Evolutionary conservation across 2,113 vertebrate species (phyloP), one percentile per base, ranked within the genome.

Genomic region (Prietella phreatophila): DNA sequence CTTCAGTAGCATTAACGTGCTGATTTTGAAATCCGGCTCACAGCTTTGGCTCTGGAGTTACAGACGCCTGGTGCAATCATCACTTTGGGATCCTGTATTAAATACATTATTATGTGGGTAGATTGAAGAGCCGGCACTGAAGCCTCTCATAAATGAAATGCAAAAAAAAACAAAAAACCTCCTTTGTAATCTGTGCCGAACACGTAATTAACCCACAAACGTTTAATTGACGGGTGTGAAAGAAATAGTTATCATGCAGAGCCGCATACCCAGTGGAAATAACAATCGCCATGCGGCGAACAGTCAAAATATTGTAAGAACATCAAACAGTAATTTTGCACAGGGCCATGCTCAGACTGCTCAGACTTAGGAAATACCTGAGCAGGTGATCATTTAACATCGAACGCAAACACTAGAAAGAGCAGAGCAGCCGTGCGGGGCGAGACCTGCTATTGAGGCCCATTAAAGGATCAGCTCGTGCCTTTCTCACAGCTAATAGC

Each of bases 251-350:
- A 56, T 91, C 86, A 84, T 79, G 88, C 60, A 81, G 82, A 58
- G 79, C 80, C 80, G 67, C 88, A 65, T 83, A 91, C 84, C 90
- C 73, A 36, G 69, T 84, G 88, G 86, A 83, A 86, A 91, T 87
- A 88, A 87, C 82, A 86, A 91, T 87, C 85, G 86, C 84, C 88
- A 84, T 82, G 75, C 84, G 2, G 86, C 79, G 87, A 82, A 89
- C 85, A 91, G 90, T 89, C 90, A 91, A 90, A 90, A 90, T 90
- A 90, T 82, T 89, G 80, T 90, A 91, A 89, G 91, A 67, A 89
- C 91, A 90, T 91, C 91, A 91, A 91, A 91, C 91, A 91, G 87
- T 91, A 91, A 91, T 91, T 91, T 91, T 33, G 86, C 36, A 80
- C 86, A 75, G 90, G 90, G 86, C 78, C 85, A 73, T 85, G 86